These are phyloP conservation scores for Hyles lineata DNA, from an alignment of 2,888 invertebrate genomes.

Conservation along the genomic window DNA sequence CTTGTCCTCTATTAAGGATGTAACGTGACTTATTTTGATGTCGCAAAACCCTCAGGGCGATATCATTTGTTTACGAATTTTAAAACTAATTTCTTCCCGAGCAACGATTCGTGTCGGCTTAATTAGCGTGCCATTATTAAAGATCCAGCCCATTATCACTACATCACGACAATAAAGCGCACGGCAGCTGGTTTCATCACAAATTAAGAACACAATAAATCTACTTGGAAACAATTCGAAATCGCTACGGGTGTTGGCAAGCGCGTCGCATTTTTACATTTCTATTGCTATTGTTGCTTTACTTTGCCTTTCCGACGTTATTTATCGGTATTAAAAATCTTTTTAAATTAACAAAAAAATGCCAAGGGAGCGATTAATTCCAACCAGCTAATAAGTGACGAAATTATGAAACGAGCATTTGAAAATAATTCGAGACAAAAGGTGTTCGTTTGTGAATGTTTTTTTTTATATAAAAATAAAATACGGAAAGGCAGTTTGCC, in stretches of 20 bases:
- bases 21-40: too few relatives aligned
- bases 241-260: constrained; percentile 50
- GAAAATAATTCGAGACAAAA: constrained; percentile 63
- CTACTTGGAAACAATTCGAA: constrained; percentile 42
- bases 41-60: not conserved
- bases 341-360: not conserved
- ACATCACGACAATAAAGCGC: constrained; percentile 47
- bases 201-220: constrained; percentile 55
- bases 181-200: constrained; percentile 54
- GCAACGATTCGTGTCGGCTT: constrained; percentile 26
- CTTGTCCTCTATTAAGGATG: constrained; percentile 23
- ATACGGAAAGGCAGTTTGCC: constrained; percentile 66
- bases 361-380: too few relatives aligned
- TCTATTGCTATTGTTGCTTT: constrained; percentile 18
- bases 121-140: constrained; percentile 45
- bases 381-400: too few relatives aligned
- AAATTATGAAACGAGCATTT: too few relatives aligned
- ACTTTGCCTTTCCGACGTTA: not conserved
- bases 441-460: constrained; percentile 59
- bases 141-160: constrained; percentile 42
- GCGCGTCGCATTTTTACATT: constrained; percentile 42
- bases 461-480: constrained; percentile 77
- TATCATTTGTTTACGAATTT: not conserved
- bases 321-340: not conserved
- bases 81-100: constrained; percentile 7